phyloP scores from a whole-genome alignment of 2,797 vertebrate species.

The Choloepus didactylus region DNA sequence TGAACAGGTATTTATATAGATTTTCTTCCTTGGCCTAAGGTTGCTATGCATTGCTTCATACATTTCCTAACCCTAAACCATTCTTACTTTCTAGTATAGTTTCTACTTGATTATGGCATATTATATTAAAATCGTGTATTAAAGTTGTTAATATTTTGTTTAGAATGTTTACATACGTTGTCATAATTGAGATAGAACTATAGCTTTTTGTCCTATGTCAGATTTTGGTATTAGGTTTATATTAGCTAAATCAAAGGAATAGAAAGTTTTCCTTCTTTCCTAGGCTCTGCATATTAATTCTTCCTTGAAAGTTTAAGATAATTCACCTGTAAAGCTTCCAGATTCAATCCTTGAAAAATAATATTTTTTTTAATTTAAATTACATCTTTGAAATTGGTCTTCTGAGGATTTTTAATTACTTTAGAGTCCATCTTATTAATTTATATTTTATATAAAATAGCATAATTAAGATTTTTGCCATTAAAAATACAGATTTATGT shows the following conservation, averaged over 20 bases:
- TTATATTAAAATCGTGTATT: slow-evolving; percentile 8
- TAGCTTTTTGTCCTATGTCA: background rate
- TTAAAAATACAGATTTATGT: background rate
- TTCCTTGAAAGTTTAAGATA: background rate
- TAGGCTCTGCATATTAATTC: background rate
- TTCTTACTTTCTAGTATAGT: background rate
- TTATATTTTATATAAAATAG: slow-evolving; percentile 22
- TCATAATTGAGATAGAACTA: background rate
- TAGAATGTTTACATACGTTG: background rate
- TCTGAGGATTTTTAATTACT: slow-evolving; percentile 35
- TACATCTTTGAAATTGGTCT: background rate
- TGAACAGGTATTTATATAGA: background rate
- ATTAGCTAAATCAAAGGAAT: background rate
- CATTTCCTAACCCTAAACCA: background rate
- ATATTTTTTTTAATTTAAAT: background rate
- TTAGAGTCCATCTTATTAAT: background rate
- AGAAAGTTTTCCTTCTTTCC: background rate
- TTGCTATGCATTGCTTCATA: slow-evolving; percentile 4
- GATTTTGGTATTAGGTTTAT: slow-evolving; percentile 22
- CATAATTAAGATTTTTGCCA: background rate
- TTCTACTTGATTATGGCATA: background rate
- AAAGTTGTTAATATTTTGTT: background rate
- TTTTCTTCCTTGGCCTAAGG: background rate
- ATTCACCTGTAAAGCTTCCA: slow-evolving; percentile 25
- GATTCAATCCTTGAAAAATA: background rate